These are phyloP conservation scores for Sinocyclocheilus anophthalmus DNA, from an alignment of 2,113 vertebrate genomes.

Conservation along the genomic window DNA sequence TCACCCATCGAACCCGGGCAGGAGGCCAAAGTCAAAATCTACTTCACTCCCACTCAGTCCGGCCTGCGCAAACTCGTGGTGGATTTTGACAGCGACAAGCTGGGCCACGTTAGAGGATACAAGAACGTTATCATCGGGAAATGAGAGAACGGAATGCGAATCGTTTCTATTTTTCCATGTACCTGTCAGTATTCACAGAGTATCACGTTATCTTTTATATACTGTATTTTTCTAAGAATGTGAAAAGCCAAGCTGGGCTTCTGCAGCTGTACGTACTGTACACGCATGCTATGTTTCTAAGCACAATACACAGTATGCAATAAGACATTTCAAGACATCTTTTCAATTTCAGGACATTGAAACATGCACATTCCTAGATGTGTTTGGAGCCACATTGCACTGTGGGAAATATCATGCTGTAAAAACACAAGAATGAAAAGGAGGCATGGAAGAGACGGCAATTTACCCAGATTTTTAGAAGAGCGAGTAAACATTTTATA, in stretches of 20 bases:
- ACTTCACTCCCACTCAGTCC: conserved; percentile 77
- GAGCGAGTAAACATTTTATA: background rate
- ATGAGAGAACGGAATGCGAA: conserved; percentile 50
- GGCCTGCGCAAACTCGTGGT: conserved; percentile 88
- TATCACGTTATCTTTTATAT: background rate
- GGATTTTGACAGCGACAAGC: conserved; percentile 85
- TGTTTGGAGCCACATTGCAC: background rate
- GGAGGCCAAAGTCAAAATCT: conserved; percentile 78
- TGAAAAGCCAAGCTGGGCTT: conserved; percentile 27
- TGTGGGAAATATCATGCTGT: background rate
- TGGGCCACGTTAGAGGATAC: conserved; percentile 87
- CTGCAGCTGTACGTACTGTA: background rate
- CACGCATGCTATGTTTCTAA: background rate
- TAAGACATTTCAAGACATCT: background rate
- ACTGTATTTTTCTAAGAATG: conserved; percentile 27
- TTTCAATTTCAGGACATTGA: background rate
- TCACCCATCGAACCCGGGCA: conserved; percentile 72
- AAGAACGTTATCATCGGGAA: conserved; percentile 85
- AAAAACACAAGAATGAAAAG: background rate
- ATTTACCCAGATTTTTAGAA: background rate
- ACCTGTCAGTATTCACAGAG: background rate
- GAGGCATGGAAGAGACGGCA: background rate
- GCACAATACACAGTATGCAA: background rate
- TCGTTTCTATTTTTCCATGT: background rate
- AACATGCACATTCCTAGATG: background rate